Conservation (phyloP, 2,113 vertebrate species). For the Illadopsis cleaveri region DNA sequence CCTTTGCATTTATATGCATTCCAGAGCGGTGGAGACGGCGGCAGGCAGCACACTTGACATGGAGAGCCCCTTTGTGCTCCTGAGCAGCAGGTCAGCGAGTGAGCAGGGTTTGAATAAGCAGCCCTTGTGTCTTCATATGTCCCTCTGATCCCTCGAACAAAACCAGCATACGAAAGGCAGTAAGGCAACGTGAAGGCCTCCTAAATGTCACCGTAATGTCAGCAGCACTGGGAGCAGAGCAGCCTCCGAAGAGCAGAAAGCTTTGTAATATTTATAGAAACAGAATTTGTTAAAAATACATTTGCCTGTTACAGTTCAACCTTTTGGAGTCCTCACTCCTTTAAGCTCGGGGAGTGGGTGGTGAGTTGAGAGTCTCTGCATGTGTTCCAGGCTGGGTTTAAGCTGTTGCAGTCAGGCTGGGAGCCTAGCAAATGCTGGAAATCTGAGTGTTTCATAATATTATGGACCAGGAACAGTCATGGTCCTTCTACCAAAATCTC, state of each 20-base stretch:
- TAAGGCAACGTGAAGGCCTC: slow-evolving; percentile 56
- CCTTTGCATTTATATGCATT: slow-evolving; percentile 63
- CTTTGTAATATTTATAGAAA: slow-evolving; percentile 74
- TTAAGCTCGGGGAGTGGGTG: slow-evolving; percentile 16
- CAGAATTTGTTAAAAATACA: slow-evolving; percentile 69
- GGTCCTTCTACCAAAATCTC: neutral
- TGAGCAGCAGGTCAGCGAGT: slow-evolving; percentile 65
- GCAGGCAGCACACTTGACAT: slow-evolving; percentile 68
- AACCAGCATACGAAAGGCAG: slow-evolving; percentile 63
- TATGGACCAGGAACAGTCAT: neutral
- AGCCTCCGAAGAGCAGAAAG: slow-evolving; percentile 60
- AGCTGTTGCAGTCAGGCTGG: neutral
- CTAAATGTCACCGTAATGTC: slow-evolving; percentile 73
- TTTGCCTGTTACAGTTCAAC: slow-evolving; percentile 52
- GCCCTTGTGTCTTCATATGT: slow-evolving; percentile 67
- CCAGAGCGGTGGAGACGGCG: neutral
- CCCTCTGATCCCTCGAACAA: slow-evolving; percentile 67
- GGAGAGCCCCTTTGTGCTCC: slow-evolving; percentile 72
- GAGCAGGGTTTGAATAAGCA: slow-evolving; percentile 65
- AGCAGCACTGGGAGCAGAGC: slow-evolving; percentile 57
- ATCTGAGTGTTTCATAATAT: neutral
- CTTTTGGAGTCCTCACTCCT: slow-evolving; percentile 29
- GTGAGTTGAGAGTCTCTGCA: neutral
- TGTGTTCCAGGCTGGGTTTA: neutral
- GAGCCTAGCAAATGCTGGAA: neutral